Conservation (phyloP, 2,888 invertebrate genomes). For the Steinernema carpocapsae region DNA sequence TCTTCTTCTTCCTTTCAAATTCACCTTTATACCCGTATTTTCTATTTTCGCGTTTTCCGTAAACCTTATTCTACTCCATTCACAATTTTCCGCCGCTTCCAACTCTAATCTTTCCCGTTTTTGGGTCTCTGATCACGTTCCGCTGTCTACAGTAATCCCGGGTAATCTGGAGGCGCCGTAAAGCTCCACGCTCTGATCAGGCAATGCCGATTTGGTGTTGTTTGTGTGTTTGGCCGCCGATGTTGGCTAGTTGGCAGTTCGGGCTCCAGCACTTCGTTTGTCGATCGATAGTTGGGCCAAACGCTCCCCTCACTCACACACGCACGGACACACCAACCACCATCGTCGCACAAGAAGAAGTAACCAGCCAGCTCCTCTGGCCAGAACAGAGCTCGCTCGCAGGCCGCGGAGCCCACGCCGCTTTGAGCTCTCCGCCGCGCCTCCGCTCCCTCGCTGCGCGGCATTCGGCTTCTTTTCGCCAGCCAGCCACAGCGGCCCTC, state of each 20-base stretch:
- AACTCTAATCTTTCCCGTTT: too few relatives aligned
- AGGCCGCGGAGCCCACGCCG: not conserved
- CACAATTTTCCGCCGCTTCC: too few relatives aligned
- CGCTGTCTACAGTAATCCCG: too few relatives aligned
- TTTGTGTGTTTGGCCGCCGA: slow-evolving; percentile 19
- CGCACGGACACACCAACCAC: not conserved
- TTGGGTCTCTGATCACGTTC: too few relatives aligned
- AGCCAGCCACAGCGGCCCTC: not conserved
- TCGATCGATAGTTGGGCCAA: slow-evolving; percentile 28
- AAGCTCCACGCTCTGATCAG: too few relatives aligned
- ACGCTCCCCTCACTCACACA: slow-evolving; percentile 6
- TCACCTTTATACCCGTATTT: too few relatives aligned
- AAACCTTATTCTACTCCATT: too few relatives aligned
- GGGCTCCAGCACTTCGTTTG: slow-evolving; percentile 27
- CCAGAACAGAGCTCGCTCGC: not conserved
- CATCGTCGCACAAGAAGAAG: too few relatives aligned
- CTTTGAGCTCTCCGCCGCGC: not conserved
- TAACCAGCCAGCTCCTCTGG: not conserved
- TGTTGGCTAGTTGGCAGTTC: slow-evolving; percentile 31
- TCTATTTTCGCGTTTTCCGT: too few relatives aligned
- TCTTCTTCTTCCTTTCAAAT: too few relatives aligned
- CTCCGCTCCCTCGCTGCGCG: not conserved
- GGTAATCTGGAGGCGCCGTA: too few relatives aligned
- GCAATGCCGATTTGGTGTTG: slow-evolving; percentile 15
- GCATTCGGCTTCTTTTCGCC: slow-evolving; percentile 18